A percentile compares a stretch with the other conserved stretches of the same genome.
These are phyloP conservation scores for Heliothis peltigera DNA, from an alignment of 2,888 invertebrate genomes.

Conservation along the genomic window DNA sequence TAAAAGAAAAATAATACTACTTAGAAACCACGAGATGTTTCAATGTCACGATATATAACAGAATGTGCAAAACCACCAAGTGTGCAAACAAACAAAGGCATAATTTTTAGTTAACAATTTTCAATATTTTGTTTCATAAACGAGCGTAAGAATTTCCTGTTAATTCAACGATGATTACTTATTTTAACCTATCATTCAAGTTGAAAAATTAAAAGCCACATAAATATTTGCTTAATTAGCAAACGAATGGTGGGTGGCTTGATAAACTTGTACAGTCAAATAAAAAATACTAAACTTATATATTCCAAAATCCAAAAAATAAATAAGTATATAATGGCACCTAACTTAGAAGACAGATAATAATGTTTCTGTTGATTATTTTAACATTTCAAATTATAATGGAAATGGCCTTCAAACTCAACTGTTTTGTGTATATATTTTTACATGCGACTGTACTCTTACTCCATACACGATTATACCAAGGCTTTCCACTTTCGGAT, in stretches of 20 bases:
- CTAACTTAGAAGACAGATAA: not conserved
- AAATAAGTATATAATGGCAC: not conserved
- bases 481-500: constrained; percentile 88
- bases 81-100: constrained; percentile 3
- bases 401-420: constrained; percentile 2
- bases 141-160: constrained; percentile 24
- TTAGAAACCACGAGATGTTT: constrained; percentile 32
- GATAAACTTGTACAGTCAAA: constrained; percentile 70
- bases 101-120: constrained; percentile 1
- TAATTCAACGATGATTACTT: constrained; percentile 29
- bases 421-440: not conserved
- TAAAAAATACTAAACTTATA: not conserved
- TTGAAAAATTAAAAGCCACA: constrained; percentile 62
- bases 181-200: constrained; percentile 43
- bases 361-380: not conserved
- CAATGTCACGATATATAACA: constrained; percentile 29
- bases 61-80: not conserved
- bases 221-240: constrained; percentile 77
- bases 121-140: constrained; percentile 12
- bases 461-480: constrained; percentile 81
- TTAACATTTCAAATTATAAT: not conserved
- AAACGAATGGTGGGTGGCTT: constrained; percentile 72
- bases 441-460: constrained; percentile 57
- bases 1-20: constrained; percentile 27
- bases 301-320: too few relatives aligned